Base-by-base conservation (phyloP, 1,140 invertebrate genomes). In the Aradophagus sp. region DNA sequence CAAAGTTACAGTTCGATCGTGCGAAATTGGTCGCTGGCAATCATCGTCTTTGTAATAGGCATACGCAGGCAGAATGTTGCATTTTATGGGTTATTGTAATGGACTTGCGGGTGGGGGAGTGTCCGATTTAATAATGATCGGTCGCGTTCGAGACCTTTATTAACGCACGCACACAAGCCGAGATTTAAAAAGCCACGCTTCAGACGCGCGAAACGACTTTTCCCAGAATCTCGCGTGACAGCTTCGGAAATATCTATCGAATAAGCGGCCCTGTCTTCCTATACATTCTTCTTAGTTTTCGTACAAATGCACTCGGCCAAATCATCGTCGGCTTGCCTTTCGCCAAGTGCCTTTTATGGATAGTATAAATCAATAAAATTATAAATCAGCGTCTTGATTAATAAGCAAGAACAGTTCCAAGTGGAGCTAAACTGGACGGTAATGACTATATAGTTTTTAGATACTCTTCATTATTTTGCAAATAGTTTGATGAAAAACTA, bases 211-310 rank as follows among this genome's bases (percentile, higher is more conserved):
- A 83, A 84, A 86, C 78, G 82, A 78, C 83, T 85, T 86, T 85
- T 86, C 84, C 75, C 50, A 73, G 84, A 86, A 86, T 84, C 80
- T 85, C 80, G 84, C 84, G 83, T 84, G 82, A 84, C 84, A 80
- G 63, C 78, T 76, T 73, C 74, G 74, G 35, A 77, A 82, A 82
- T 75, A 73, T 84, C 78, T 80, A 83, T 83, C 71, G 73, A 77
- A 80, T 71, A 70, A 76, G 38, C 70, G 34, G 53, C 14, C 52
- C n/a, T 32, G 44, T 36, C 35, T 26, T 13, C 8, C 13, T 38
- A 41, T 53, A 65, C 44, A 56, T 55, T 65, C 61, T 16, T 39
- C 12, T 35, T 26, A 42, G 47, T 55, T 63, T 55, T 47, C 39
- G 38, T 41, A 47, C 7, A 15, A 32, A 29, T 17, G 6, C 20